Base-by-base conservation (phyloP, 1,140 invertebrate species). In the Hyles vespertilio region DNA sequence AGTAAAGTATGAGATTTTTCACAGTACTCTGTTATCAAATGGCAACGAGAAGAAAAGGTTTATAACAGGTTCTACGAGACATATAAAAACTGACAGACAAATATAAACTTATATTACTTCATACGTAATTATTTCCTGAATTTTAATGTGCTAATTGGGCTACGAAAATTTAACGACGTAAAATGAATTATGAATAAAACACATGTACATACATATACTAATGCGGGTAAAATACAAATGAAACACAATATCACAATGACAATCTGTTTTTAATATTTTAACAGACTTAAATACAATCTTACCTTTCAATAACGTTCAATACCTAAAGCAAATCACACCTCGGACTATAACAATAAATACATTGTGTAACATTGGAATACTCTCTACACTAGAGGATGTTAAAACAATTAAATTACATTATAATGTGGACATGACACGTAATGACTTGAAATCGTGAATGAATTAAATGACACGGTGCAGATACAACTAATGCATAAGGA, bases 251-350 rank as follows among this genome's bases (percentile, higher is more conserved):
- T 45, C 10, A 56, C 59, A 58, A 70, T 84, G 74, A 80, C 70
- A 78, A 74, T 85, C 76, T 87, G 79, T 78, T 78, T 22, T 77
- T 77, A 75, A 77, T 76, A 69, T 74, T 56, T 71, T 72, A 86
- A 86, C 81, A 86, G 80, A 86, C 80, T 84, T 82, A 84, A 87
- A 86, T 84, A 87, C 81, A 80, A 78, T 82, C 73, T 81, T 79
- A 78, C 70, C 52, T 66, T 51, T 70, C 43, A 32, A 67, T 79
- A 85, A 85, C 81, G 84, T 68, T 71, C 69, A 61, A 72, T 75
- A 78, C 70, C 76, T 71, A 70, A 73, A 77, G 76, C 70, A 74
- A 72, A 75, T 73, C 79, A 81, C 77, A 75, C 72, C 59, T 70
- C 65, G 61, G 66, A 75, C 70, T 79, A 67, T 67, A 84, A 81